Evolutionary conservation across 2,888 invertebrate species (phyloP).

Genomic region (Frankliniella fusca): DNA sequence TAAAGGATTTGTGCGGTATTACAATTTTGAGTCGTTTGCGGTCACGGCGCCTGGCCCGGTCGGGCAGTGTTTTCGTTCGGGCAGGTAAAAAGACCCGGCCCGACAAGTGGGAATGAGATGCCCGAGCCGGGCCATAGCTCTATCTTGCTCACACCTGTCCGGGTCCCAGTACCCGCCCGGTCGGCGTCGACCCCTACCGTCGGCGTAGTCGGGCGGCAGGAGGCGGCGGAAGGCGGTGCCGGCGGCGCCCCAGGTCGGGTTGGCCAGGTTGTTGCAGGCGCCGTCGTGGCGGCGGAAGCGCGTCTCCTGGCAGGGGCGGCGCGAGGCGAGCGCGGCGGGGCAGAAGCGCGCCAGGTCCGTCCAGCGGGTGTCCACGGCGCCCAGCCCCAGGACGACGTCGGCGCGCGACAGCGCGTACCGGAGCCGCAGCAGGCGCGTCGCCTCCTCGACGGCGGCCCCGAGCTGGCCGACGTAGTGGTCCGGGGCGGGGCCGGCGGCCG

Average conservation of each 20-base stretch:
- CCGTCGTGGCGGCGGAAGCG: conserved; percentile 46
- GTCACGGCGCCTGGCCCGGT: too few relatives aligned
- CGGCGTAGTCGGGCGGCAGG: conserved; percentile 43
- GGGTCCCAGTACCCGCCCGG: too few relatives aligned
- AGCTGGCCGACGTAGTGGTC: conserved; percentile 42
- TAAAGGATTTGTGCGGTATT: too few relatives aligned
- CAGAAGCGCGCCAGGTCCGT: conserved; percentile 46
- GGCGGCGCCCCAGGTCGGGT: conserved; percentile 48
- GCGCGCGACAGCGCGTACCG: conserved; percentile 45
- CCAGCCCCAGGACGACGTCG: conserved; percentile 45
- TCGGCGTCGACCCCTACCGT: conserved; percentile 37
- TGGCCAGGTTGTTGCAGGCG: conserved; percentile 48
- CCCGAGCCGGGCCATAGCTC: too few relatives aligned
- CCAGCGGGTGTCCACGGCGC: conserved; percentile 45
- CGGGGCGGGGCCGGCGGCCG: conserved; percentile 38
- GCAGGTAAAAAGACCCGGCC: too few relatives aligned
- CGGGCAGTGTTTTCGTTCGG: too few relatives aligned
- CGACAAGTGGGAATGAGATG: too few relatives aligned
- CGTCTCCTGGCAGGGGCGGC: conserved; percentile 40
- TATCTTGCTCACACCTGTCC: too few relatives aligned
- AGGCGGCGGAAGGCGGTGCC: conserved; percentile 43
- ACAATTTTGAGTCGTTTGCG: too few relatives aligned
- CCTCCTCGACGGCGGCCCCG: conserved; percentile 45
- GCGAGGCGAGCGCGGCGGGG: conserved; percentile 43
- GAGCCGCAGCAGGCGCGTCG: conserved; percentile 45